These are phyloP conservation scores for Lagocephalus sceleratus DNA, from an alignment of 2,797 vertebrate species.

Conservation along the genomic window DNA sequence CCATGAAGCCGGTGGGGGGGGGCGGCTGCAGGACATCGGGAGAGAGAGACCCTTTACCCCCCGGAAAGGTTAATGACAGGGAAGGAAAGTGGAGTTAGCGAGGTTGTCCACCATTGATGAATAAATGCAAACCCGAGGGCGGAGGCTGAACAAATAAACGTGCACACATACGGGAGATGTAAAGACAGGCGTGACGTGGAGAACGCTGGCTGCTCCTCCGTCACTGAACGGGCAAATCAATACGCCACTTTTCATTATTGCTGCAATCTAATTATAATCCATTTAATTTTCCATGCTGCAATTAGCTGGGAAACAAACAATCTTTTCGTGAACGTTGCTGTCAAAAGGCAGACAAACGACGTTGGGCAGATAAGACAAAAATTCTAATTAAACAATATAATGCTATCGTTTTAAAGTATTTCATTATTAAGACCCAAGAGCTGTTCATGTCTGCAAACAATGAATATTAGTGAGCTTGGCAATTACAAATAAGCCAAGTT, in stretches of 20 bases:
- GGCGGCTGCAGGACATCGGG: conserved; percentile 47
- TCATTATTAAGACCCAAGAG: not conserved
- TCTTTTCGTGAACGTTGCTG: not conserved
- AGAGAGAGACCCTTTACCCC: too few relatives aligned
- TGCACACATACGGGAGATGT: too few relatives aligned
- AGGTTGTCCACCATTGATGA: conserved; percentile 9
- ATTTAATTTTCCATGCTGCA: not conserved
- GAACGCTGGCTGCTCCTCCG: too few relatives aligned
- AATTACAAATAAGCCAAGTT: too few relatives aligned
- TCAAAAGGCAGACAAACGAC: conserved; percentile 1
- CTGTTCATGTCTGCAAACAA: not conserved
- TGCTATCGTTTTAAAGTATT: not conserved
- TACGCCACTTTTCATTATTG: not conserved
- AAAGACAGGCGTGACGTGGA: too few relatives aligned
- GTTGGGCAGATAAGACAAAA: not conserved
- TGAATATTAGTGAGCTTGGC: not conserved
- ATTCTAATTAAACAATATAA: not conserved
- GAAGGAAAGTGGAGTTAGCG: conserved; percentile 42
- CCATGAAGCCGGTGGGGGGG: conserved; percentile 33
- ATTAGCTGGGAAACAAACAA: not conserved
- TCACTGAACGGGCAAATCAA: conserved; percentile 12
- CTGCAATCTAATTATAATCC: not conserved
- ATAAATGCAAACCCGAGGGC: too few relatives aligned
- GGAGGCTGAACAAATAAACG: too few relatives aligned
- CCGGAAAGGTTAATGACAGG: too few relatives aligned